phyloP scores from a whole-genome alignment of 2,113 vertebrate species.

The Hiodon alosoides region DNA sequence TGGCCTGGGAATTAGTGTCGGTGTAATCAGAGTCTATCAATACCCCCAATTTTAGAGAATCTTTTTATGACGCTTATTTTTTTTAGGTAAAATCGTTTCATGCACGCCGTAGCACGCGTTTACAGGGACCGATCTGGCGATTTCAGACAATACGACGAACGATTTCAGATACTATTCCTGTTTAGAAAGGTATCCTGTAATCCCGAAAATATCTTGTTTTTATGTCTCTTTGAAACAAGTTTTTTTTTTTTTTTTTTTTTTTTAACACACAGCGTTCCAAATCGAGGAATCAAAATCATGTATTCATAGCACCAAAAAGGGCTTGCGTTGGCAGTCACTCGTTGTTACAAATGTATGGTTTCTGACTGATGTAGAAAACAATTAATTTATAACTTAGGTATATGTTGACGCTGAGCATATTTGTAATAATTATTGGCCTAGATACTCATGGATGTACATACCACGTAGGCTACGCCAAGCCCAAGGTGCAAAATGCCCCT shows the following conservation, averaged over 20 bases:
- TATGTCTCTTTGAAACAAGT: neutral
- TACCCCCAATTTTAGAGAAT: slow-evolving; percentile 6
- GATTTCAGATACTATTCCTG: neutral
- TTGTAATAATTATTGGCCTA: no score
- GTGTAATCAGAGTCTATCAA: slow-evolving; percentile 52
- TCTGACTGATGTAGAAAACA: no score
- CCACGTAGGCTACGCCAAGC: no score
- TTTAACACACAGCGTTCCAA: neutral
- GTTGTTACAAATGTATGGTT: neutral
- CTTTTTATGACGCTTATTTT: slow-evolving; percentile 2
- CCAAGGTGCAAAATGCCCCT: no score
- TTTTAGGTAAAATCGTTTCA: neutral
- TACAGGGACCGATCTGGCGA: neutral
- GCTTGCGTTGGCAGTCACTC: neutral
- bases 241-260: neutral
- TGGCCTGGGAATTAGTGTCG: slow-evolving; percentile 86
- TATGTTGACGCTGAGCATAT: no score
- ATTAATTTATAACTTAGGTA: no score
- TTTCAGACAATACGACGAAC: neutral
- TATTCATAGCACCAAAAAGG: neutral
- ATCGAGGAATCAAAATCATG: neutral
- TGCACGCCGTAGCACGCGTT: neutral
- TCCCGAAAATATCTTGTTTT: neutral
- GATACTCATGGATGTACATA: no score
- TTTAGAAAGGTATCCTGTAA: neutral